Conservation (phyloP, 2,113 vertebrate genomes). For the Chloroceryle aenea region DNA sequence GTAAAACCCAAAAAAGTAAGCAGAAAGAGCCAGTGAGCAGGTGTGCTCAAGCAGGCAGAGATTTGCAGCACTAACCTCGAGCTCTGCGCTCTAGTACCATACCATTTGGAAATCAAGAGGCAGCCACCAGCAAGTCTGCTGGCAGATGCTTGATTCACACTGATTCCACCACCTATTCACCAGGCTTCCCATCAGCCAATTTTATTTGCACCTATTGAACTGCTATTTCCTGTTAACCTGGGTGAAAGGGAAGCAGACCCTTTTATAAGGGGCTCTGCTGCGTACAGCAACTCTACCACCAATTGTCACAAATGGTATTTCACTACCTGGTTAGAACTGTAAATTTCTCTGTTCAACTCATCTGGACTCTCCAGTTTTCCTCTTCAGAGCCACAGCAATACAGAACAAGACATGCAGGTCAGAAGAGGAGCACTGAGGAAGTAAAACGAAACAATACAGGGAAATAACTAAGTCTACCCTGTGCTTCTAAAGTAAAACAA, state of each 20-base stretch:
- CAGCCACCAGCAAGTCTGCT: not conserved
- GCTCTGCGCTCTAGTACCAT: not conserved
- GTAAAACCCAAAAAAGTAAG: slow-evolving; percentile 49
- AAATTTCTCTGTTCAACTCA: slow-evolving; percentile 1
- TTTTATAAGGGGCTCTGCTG: not conserved
- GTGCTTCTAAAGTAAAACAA: slow-evolving; percentile 66
- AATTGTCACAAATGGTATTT: slow-evolving; percentile 17
- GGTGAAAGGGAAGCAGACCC: not conserved
- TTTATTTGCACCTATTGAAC: not conserved
- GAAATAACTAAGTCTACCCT: slow-evolving; percentile 57
- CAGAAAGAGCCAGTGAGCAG: slow-evolving; percentile 45
- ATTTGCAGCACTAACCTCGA: slow-evolving; percentile 24
- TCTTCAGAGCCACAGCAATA: slow-evolving; percentile 74
- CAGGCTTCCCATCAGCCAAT: not conserved
- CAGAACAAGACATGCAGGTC: slow-evolving; percentile 80
- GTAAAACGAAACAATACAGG: slow-evolving; percentile 48
- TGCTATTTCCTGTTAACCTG: not conserved
- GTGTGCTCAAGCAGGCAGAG: not conserved
- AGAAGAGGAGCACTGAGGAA: slow-evolving; percentile 72
- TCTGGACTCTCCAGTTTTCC: slow-evolving; percentile 54
- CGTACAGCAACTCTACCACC: not conserved
- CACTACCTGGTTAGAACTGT: slow-evolving; percentile 31
- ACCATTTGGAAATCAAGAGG: not conserved
- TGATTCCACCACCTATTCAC: not conserved
- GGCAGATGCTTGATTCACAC: not conserved